Conservation (phyloP, 2,888 invertebrate genomes). For the Nomada goodeniana region DNA sequence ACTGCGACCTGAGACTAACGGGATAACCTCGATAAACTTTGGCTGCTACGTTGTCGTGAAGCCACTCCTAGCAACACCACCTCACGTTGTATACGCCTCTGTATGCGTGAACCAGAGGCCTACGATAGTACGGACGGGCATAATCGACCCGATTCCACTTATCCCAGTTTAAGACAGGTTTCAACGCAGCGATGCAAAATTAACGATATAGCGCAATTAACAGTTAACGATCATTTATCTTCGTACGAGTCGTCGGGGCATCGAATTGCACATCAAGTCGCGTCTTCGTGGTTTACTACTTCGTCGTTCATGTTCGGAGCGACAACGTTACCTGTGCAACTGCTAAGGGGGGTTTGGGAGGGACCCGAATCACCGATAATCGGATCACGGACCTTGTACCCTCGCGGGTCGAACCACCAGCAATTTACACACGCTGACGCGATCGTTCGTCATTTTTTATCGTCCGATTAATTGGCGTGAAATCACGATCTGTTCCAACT, state of each 20-base stretch:
- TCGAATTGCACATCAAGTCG: not conserved
- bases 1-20: constrained; percentile 63
- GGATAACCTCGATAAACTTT: constrained; percentile 70
- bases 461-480: constrained; percentile 5
- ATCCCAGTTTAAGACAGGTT: constrained; percentile 36
- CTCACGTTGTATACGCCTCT: constrained; percentile 17
- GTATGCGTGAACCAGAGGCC: not conserved
- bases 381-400: not conserved
- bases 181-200: not conserved
- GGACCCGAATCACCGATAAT: not conserved
- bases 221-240: not conserved
- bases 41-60: constrained; percentile 43
- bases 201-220: not conserved
- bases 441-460: not conserved
- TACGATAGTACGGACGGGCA: constrained; percentile 14
- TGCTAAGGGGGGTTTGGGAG: too few relatives aligned
- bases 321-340: not conserved
- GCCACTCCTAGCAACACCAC: constrained; percentile 67
- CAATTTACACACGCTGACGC: not conserved
- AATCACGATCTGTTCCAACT: not conserved
- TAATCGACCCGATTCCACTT: constrained; percentile 52
- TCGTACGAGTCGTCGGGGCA: not conserved
- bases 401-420: too few relatives aligned
- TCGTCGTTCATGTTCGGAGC: not conserved
- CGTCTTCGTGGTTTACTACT: not conserved